Conservation (phyloP, 2,888 invertebrate genomes). For the Druceiella hillmani region DNA sequence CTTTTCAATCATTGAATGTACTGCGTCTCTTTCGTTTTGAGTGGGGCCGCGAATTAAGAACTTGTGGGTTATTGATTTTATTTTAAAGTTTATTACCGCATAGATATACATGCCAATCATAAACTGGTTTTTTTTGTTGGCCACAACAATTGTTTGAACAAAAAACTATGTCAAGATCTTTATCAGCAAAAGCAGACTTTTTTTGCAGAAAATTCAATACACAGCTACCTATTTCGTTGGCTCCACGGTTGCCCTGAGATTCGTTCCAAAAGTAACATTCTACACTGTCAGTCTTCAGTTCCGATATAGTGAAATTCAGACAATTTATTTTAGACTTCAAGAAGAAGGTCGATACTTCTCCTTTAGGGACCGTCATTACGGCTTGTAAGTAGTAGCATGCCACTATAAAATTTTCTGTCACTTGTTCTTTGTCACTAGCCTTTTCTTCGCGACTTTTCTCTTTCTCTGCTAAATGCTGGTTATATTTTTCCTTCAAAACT, state of each 20-base stretch:
- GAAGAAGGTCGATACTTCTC: constrained; percentile 16
- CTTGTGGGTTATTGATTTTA: too few species aligned
- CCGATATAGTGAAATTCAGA: constrained; percentile 11
- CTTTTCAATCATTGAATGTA: constrained; percentile 12
- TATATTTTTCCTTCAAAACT: too few species aligned
- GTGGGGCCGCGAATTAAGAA: constrained; percentile 11
- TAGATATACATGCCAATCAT: constrained; percentile 17
- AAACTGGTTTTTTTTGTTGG: constrained; percentile 22
- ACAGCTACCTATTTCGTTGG: constrained; percentile 17
- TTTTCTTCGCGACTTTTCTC: too few species aligned
- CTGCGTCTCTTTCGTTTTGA: constrained; percentile 13
- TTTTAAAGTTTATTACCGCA: constrained; percentile 13
- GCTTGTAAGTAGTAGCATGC: constrained; percentile 19
- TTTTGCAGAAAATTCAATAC: constrained; percentile 11
- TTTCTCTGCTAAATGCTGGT: too few species aligned
- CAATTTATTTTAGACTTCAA: constrained; percentile 12
- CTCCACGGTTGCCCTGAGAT: constrained; percentile 15
- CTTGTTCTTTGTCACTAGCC: too few species aligned
- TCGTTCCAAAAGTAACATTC: constrained; percentile 13
- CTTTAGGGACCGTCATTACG: constrained; percentile 16
- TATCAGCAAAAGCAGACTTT: too few species aligned
- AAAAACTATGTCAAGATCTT: too few species aligned
- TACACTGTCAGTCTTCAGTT: constrained; percentile 7
- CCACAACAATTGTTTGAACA: too few species aligned
- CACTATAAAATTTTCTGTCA: too few species aligned